Evolutionary conservation across 1,140 invertebrate genomes (phyloP).

Genomic region (Drosophila insularis): DNA sequence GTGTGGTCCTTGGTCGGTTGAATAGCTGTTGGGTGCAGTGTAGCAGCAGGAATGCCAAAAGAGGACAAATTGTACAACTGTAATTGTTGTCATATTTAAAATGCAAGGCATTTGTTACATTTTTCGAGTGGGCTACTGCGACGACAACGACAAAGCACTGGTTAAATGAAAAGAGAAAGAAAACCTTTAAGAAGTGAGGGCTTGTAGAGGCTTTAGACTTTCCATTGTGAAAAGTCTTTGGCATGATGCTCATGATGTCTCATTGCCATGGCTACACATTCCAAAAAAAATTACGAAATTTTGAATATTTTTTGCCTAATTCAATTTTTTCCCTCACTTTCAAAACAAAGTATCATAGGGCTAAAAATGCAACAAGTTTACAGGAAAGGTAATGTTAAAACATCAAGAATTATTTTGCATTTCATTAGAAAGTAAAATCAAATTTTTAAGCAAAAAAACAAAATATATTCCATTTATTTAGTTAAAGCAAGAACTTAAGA

Average conservation of each 20-base stretch:
- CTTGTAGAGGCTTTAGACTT: not conserved
- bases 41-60: slow-evolving; percentile 61
- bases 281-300: too few relatives aligned
- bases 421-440: too few relatives aligned
- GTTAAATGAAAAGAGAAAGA: not conserved
- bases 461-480: too few relatives aligned
- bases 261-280: not conserved
- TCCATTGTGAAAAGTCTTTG: not conserved
- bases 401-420: too few relatives aligned
- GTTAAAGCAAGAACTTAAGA: too few relatives aligned
- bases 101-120: slow-evolving; percentile 77
- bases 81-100: slow-evolving; percentile 80
- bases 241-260: not conserved
- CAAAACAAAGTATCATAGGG: too few relatives aligned
- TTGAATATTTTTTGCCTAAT: too few relatives aligned
- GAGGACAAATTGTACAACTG: slow-evolving; percentile 78
- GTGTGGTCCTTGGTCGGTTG: slow-evolving; percentile 66
- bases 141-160: not conserved
- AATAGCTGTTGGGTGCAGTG: slow-evolving; percentile 47
- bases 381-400: too few relatives aligned
- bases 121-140: slow-evolving; percentile 25
- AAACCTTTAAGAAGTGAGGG: not conserved
- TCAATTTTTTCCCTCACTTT: too few relatives aligned
- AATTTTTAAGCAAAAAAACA: too few relatives aligned
- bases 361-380: too few relatives aligned